A percentile compares a stretch with the other conserved stretches of the same genome.
phyloP scores from a whole-genome alignment of 2,888 invertebrate genomes.

The Bugula neritina region DNA sequence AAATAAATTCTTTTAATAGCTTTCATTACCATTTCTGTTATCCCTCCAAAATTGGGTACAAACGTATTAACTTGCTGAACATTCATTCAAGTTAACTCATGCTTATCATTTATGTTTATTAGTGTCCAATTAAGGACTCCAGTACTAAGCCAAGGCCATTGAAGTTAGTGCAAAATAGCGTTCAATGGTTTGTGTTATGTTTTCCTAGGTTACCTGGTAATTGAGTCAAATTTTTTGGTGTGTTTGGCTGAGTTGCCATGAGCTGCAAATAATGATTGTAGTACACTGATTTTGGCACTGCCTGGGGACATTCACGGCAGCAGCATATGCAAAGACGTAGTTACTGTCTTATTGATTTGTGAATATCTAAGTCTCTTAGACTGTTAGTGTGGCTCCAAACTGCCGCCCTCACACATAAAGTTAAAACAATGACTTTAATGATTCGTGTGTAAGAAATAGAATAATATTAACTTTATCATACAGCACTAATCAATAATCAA shows the following conservation, averaged over 20 bases:
- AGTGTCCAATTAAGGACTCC: too few relatives aligned
- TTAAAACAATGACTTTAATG: slow-evolving; percentile 24
- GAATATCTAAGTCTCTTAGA: slow-evolving; percentile 15
- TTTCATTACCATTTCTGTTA: too few relatives aligned
- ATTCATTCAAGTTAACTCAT: too few relatives aligned
- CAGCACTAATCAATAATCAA: neutral
- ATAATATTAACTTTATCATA: slow-evolving; percentile 11
- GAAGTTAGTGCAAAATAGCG: too few relatives aligned
- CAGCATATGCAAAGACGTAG: too few relatives aligned
- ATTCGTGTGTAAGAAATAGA: neutral
- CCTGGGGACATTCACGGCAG: too few relatives aligned
- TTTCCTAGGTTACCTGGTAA: neutral
- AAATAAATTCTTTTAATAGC: too few relatives aligned
- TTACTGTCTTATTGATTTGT: slow-evolving; percentile 24
- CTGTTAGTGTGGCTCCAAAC: slow-evolving; percentile 13
- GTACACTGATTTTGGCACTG: neutral
- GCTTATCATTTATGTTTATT: too few relatives aligned
- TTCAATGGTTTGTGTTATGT: too few relatives aligned
- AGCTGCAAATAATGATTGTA: neutral
- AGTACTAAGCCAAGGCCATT: too few relatives aligned
- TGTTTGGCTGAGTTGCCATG: neutral
- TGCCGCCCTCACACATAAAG: neutral
- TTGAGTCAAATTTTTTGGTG: neutral
- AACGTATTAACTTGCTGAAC: too few relatives aligned
- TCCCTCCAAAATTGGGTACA: too few relatives aligned